These are phyloP conservation scores for Octomys mimax DNA, from an alignment of 2,797 vertebrate species.

Conservation along the genomic window DNA sequence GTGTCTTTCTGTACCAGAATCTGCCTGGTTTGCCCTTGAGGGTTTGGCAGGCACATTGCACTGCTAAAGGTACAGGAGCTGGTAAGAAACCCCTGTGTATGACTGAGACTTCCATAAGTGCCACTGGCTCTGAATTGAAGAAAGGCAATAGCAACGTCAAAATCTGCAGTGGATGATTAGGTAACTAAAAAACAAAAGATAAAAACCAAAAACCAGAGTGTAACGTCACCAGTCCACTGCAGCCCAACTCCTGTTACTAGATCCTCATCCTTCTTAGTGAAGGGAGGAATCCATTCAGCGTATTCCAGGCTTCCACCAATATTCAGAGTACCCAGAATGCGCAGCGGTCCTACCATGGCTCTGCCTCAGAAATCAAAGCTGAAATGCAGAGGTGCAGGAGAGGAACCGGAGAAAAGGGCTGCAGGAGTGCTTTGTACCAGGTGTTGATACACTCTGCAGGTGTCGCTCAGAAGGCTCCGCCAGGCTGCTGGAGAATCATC, in stretches of 20 bases:
- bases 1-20: fast-evolving
- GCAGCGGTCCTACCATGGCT: neutral
- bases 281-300: too few relatives aligned
- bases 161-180: neutral
- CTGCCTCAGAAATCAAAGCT: neutral
- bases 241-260: neutral
- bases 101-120: neutral
- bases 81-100: neutral
- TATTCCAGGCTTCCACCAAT: neutral
- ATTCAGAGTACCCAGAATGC: too few relatives aligned
- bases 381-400: fast-evolving
- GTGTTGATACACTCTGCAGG: fast-evolving
- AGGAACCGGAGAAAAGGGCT: neutral
- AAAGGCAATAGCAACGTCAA: neutral
- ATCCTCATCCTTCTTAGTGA: neutral
- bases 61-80: neutral
- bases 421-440: neutral
- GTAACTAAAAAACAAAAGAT: neutral
- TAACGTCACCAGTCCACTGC: neutral
- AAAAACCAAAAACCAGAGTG: too few relatives aligned
- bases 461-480: neutral
- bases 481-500: neutral
- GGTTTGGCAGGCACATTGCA: too few relatives aligned
- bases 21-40: neutral
- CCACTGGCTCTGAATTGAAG: neutral